Evolutionary conservation across 2,888 invertebrate genomes (phyloP).

Genomic region (Macrosoma leucophasiata): DNA sequence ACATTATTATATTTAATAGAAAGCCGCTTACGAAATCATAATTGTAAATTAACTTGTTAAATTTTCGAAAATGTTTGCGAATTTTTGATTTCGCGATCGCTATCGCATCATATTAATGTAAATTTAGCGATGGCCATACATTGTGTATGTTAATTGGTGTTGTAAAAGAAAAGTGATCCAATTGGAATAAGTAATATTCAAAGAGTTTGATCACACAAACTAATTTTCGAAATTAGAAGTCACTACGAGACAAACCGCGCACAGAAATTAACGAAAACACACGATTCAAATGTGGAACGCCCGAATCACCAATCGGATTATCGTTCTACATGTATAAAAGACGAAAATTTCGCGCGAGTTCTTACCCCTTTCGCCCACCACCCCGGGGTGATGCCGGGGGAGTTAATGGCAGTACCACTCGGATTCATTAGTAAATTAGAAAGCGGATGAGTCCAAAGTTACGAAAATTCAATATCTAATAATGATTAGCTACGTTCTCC

Average conservation of each 20-base stretch:
- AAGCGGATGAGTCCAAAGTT: constrained; percentile 76
- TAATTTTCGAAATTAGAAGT: constrained; percentile 41
- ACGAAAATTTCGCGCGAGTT: constrained; percentile 68
- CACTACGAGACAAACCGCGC: constrained; percentile 41
- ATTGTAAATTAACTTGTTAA: too few species aligned
- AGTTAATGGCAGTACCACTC: constrained; percentile 71
- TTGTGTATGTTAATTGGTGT: too few species aligned
- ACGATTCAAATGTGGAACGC: constrained; percentile 69
- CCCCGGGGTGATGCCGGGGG: constrained; percentile 32
- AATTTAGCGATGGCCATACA: too few species aligned
- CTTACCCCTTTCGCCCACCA: constrained; percentile 58
- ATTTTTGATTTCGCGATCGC: too few species aligned
- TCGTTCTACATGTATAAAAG: constrained; percentile 72
- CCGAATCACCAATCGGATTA: constrained; percentile 72
- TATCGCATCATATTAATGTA: too few species aligned
- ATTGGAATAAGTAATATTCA: too few species aligned
- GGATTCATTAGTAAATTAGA: constrained; percentile 77
- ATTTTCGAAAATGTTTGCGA: too few species aligned
- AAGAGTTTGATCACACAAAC: constrained; percentile 29
- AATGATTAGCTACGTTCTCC: constrained; percentile 61
- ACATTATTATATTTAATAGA: too few species aligned
- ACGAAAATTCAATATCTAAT: constrained; percentile 76
- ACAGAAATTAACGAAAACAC: constrained; percentile 53
- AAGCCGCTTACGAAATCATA: too few species aligned
- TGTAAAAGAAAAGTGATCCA: too few species aligned